phyloP scores from a whole-genome alignment of 2,113 vertebrate species.

The Orycteropus afer region DNA sequence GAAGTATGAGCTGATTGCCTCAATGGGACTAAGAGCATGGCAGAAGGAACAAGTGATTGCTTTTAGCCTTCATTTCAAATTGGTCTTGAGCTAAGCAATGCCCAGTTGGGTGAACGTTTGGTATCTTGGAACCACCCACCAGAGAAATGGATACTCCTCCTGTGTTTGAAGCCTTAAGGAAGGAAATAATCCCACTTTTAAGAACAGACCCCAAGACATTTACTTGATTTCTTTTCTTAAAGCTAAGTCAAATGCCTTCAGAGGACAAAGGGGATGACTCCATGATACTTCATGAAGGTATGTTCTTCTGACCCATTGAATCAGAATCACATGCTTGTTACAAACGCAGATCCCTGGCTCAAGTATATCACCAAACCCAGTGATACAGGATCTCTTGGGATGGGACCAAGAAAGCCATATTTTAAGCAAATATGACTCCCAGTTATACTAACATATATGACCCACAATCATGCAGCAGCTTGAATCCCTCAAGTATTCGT shows the following conservation, averaged over 20 bases:
- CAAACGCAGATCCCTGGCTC: conserved; percentile 3
- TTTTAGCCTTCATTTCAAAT: conserved; percentile 30
- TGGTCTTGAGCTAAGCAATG: conserved; percentile 3
- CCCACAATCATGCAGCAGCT: neutral
- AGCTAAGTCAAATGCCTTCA: neutral
- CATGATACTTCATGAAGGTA: neutral
- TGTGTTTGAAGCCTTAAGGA: neutral
- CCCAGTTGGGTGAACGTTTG: neutral
- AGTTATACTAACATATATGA: neutral
- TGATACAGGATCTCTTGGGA: neutral
- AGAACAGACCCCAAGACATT: neutral
- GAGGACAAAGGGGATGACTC: neutral
- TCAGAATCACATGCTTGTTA: neutral
- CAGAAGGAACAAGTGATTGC: neutral
- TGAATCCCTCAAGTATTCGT: neutral
- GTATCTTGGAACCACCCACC: neutral
- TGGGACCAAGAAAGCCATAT: neutral
- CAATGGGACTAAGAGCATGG: neutral
- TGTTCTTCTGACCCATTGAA: neutral
- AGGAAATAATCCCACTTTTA: neutral
- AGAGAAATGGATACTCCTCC: conserved; percentile 20
- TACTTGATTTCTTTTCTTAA: conserved; percentile 6
- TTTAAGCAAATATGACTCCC: conserved; percentile 8
- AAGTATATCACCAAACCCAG: neutral
- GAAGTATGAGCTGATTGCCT: neutral